Conservation (phyloP, 92 coral and sea anemone genomes). For the Palythoa heliodiscus region DNA sequence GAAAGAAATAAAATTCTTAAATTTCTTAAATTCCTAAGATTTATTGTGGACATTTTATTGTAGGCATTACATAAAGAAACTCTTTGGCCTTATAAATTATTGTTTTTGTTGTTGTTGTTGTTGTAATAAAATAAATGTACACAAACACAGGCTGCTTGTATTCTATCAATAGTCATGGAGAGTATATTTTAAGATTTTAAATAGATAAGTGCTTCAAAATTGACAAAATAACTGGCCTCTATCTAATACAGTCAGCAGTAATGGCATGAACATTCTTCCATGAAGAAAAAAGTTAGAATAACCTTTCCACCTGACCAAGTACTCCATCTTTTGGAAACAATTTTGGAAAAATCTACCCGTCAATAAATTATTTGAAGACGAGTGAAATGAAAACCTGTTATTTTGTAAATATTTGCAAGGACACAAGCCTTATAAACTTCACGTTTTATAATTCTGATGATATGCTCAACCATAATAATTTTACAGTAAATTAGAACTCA, state of each 20-base stretch:
- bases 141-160: slow-evolving; percentile 4
- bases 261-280: not conserved
- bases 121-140: slow-evolving; percentile 12
- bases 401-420: no score
- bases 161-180: not conserved
- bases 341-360: not conserved
- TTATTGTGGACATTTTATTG: no score
- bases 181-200: not conserved
- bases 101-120: no score
- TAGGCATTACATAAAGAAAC: no score
- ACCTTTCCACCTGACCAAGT: not conserved
- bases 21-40: no score
- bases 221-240: not conserved
- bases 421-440: no score
- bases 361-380: not conserved
- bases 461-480: no score
- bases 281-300: not conserved
- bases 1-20: no score
- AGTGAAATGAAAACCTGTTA: slow-evolving; percentile 2
- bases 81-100: no score
- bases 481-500: no score
- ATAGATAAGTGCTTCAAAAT: not conserved
- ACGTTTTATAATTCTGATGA: no score
- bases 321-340: slow-evolving; percentile 15
- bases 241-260: not conserved